phyloP scores from a whole-genome alignment of 1,140 invertebrate species.

The Heliconius congener region DNA sequence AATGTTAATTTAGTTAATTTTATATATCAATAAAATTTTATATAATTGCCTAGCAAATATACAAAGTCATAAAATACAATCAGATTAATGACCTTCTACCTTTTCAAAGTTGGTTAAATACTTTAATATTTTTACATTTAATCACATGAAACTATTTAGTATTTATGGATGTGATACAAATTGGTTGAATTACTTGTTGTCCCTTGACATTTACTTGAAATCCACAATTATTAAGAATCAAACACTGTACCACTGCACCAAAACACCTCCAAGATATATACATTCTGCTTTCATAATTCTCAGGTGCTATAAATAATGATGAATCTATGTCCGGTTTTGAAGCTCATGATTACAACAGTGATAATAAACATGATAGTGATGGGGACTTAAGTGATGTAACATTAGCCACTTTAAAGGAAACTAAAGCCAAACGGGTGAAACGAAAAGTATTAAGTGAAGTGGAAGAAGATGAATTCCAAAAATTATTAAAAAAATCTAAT shows the following conservation, averaged over 20 bases:
- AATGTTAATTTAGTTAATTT: no score
- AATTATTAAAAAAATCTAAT: slow-evolving; percentile 58
- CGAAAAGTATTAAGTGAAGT: slow-evolving; percentile 52
- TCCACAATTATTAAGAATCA: no score
- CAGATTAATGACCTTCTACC: background rate
- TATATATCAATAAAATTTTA: no score
- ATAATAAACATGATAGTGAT: slow-evolving; percentile 45
- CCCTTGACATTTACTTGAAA: no score
- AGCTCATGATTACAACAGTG: slow-evolving; percentile 42
- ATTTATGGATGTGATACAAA: no score
- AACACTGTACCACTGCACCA: no score
- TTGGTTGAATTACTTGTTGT: no score
- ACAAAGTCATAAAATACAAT: slow-evolving; percentile 17
- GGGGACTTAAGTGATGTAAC: slow-evolving; percentile 55
- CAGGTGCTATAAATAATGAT: slow-evolving; percentile 58
- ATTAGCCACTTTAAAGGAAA: slow-evolving; percentile 60
- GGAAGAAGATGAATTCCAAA: slow-evolving; percentile 55
- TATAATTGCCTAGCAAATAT: no score
- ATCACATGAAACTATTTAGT: background rate
- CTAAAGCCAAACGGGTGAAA: slow-evolving; percentile 54
- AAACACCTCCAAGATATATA: background rate
- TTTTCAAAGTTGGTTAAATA: background rate
- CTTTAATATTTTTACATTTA: slow-evolving; percentile 2
- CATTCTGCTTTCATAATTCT: slow-evolving; percentile 1
- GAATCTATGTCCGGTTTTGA: slow-evolving; percentile 47